These are phyloP conservation scores for Zygogramma bicolorata DNA, from an alignment of 2,888 invertebrate species.

Conservation along the genomic window DNA sequence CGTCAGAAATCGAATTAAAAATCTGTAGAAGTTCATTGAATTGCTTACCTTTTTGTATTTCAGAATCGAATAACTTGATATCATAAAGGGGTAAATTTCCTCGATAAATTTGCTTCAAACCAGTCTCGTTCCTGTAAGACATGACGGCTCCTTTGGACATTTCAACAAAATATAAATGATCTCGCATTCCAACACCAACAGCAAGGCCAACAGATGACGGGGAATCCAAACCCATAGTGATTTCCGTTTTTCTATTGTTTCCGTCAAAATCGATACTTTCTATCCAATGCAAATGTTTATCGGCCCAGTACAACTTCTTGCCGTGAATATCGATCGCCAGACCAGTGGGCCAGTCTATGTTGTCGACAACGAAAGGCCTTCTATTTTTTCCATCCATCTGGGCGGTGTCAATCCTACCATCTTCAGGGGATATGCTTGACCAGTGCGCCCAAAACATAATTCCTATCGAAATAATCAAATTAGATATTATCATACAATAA, in stretches of 20 bases:
- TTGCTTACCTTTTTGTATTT: constrained; percentile 69
- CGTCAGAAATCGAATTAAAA: too few species aligned
- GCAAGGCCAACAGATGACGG: constrained; percentile 64
- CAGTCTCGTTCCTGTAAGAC: constrained; percentile 66
- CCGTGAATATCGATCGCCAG: constrained; percentile 74
- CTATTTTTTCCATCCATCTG: constrained; percentile 79
- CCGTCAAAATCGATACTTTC: constrained; percentile 75
- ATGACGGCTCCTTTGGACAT: constrained; percentile 74
- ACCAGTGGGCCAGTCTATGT: constrained; percentile 82
- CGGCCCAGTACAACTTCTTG: constrained; percentile 78
- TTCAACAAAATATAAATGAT: constrained; percentile 79
- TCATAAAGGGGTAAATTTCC: constrained; percentile 77
- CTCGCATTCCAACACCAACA: constrained; percentile 63
- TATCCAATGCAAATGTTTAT: constrained; percentile 77
- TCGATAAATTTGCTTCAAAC: constrained; percentile 67
- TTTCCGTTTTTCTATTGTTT: constrained; percentile 68
- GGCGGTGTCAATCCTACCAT: constrained; percentile 76
- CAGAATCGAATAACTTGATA: constrained; percentile 75
- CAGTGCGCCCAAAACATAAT: constrained; percentile 85
- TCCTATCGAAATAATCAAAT: constrained; percentile 68
- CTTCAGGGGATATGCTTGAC: constrained; percentile 66
- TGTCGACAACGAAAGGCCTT: constrained; percentile 66
- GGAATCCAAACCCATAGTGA: constrained; percentile 68
- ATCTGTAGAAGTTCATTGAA: not conserved
- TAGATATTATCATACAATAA: too few species aligned